phyloP scores from a whole-genome alignment of 2,888 invertebrate species.

The Prosopocoilus inquinatus region DNA sequence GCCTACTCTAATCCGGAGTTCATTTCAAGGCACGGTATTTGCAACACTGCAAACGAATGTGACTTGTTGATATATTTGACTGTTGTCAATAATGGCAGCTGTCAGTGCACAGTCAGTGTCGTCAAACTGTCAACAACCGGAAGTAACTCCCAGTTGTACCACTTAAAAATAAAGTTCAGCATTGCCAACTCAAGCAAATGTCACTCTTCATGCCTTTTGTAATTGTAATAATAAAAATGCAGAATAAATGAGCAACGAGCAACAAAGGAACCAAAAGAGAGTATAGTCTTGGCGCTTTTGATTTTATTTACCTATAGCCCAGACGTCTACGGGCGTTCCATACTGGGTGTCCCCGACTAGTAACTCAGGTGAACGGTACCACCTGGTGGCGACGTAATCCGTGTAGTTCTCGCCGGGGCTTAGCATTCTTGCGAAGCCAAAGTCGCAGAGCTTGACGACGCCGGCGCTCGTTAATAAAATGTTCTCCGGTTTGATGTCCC shows the following conservation, averaged over 20 bases:
- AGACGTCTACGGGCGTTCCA: constrained; percentile 91
- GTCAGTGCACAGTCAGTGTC: too few relatives aligned
- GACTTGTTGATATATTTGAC: too few relatives aligned
- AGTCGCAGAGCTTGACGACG: constrained; percentile 96
- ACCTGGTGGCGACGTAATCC: constrained; percentile 98
- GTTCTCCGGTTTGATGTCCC: constrained; percentile 99
- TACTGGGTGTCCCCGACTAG: constrained; percentile 95
- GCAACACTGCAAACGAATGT: too few relatives aligned
- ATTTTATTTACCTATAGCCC: constrained; percentile 90
- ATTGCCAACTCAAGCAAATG: too few relatives aligned
- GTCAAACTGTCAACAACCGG: too few relatives aligned
- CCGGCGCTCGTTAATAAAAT: constrained; percentile 90
- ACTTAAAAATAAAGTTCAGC: too few relatives aligned
- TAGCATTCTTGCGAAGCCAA: constrained; percentile 96
- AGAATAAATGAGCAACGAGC: constrained; percentile 3
- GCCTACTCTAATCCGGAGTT: too few relatives aligned
- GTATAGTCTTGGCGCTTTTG: too few relatives aligned
- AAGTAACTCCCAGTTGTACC: too few relatives aligned
- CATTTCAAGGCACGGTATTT: too few relatives aligned
- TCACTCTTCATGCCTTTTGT: not conserved
- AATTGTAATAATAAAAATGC: not conserved
- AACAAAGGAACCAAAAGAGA: not conserved
- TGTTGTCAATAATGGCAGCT: too few relatives aligned
- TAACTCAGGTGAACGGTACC: constrained; percentile 97
- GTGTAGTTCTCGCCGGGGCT: constrained; percentile 98